Conservation (phyloP, 2,888 invertebrate species). For the Microplitis deprimator region DNA sequence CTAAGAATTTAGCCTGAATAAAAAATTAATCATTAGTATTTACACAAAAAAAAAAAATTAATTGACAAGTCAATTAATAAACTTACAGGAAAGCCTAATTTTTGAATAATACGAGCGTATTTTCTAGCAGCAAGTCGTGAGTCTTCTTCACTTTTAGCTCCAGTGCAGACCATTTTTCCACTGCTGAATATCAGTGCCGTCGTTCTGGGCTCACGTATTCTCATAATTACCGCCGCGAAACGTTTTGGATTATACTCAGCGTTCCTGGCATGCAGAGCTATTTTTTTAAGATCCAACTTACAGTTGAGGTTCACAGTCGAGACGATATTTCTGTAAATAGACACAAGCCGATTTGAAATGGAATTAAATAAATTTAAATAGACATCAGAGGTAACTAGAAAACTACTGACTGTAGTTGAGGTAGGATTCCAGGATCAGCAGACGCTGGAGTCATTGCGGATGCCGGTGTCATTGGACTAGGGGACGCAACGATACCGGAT, state of each 20-base stretch:
- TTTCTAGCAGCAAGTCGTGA: slow-evolving; percentile 85
- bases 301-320: slow-evolving; percentile 97
- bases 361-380: too few relatives aligned
- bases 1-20: slow-evolving; percentile 80
- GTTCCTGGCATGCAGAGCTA: slow-evolving; percentile 97
- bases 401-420: slow-evolving; percentile 86
- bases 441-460: slow-evolving; percentile 70
- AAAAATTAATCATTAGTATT: slow-evolving; percentile 23
- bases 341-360: too few relatives aligned
- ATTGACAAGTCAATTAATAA: slow-evolving; percentile 15
- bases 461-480: slow-evolving; percentile 78
- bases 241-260: slow-evolving; percentile 99
- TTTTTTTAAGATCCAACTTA: slow-evolving; percentile 95
- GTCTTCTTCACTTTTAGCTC: slow-evolving; percentile 87
- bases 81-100: slow-evolving; percentile 81
- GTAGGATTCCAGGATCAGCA: slow-evolving; percentile 93
- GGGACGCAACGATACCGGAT: slow-evolving; percentile 81
- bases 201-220: slow-evolving; percentile 88
- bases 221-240: slow-evolving; percentile 99
- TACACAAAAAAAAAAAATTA: too few relatives aligned
- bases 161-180: slow-evolving; percentile 91
- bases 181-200: slow-evolving; percentile 88
- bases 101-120: slow-evolving; percentile 87
- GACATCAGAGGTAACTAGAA: neutral
- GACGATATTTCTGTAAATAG: slow-evolving; percentile 90